These are phyloP conservation scores for Brachionus koreanus DNA, from an alignment of 1,140 invertebrate genomes.

Conservation along the genomic window DNA sequence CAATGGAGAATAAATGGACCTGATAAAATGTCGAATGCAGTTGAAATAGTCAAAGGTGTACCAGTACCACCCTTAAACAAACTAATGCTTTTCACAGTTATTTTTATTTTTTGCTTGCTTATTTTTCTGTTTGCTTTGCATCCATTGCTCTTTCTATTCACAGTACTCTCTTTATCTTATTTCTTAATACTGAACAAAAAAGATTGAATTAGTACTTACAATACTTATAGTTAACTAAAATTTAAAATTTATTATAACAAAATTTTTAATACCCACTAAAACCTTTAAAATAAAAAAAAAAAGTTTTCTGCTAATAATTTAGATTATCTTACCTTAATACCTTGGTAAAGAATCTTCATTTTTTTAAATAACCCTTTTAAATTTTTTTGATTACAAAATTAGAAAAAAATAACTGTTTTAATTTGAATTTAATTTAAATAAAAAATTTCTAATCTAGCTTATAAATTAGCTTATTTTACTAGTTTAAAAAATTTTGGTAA, in stretches of 20 bases:
- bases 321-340: too few species aligned
- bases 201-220: background rate
- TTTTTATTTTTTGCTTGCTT: background rate
- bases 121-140: background rate
- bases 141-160: background rate
- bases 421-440: too few species aligned
- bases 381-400: too few species aligned
- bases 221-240: background rate
- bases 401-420: too few species aligned
- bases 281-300: background rate
- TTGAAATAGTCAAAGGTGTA: conserved; percentile 49
- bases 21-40: conserved; percentile 49
- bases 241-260: background rate
- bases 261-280: background rate
- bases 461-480: too few species aligned
- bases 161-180: background rate
- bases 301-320: too few species aligned
- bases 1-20: conserved; percentile 55
- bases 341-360: too few species aligned
- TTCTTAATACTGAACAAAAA: background rate
- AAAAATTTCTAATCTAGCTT: too few species aligned
- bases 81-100: background rate
- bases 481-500: too few species aligned
- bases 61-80: conserved; percentile 31
- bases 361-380: too few species aligned